Evolutionary conservation across 2,797 vertebrate genomes (phyloP), one percentile per base, ranked within the genome.

Genomic region (Gambelia wislizenii): DNA sequence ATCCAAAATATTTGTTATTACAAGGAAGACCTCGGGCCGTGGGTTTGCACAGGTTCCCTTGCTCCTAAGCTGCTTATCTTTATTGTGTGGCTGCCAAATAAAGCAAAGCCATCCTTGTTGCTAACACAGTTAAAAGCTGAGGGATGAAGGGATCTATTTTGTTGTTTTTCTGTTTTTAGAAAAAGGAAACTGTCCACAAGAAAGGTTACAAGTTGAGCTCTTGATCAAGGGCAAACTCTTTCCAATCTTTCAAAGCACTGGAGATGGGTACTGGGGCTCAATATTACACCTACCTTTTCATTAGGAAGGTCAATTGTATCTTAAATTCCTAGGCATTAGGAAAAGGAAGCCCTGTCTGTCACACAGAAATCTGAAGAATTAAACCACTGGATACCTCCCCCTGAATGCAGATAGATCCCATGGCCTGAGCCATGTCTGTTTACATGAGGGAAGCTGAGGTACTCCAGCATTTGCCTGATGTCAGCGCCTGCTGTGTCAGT

Each of bases 61-160:
- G 87, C 93, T 83, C 75, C 86, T 89, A 82, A 88, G 69, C 56
- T 85, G 84, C 76, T 96, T 96, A 95, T 96, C 95, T 96, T 93
- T 94, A 90, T 93, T 93, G 92, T 42, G 79, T 84, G 91, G 88
- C 69, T 94, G 96, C 92, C 96, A 96, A 96, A 86, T 8, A 78
- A 95, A 96, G 81, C 91, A 93, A 93, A 93, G 39, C 42, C 82
- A 91, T 64, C 83, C 91, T 84, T 93, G 54, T 92, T 95, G 92
- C 72, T 86, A 95, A 36, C 1, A 89, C 49, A 92, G 91, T 88
- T 93, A 91, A 90, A 92, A 83, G 42, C 25, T 2, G 86, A 90
- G 72, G 6, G 25, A 78, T 75, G 20, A 18, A 8, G 72, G 67
- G 70, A 36, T 72, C 14, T n/a, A 20, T 44, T 39, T 76, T 27